These are phyloP conservation scores for Protodeltote pygarga DNA, from an alignment of 2,888 invertebrate genomes.

Conservation along the genomic window DNA sequence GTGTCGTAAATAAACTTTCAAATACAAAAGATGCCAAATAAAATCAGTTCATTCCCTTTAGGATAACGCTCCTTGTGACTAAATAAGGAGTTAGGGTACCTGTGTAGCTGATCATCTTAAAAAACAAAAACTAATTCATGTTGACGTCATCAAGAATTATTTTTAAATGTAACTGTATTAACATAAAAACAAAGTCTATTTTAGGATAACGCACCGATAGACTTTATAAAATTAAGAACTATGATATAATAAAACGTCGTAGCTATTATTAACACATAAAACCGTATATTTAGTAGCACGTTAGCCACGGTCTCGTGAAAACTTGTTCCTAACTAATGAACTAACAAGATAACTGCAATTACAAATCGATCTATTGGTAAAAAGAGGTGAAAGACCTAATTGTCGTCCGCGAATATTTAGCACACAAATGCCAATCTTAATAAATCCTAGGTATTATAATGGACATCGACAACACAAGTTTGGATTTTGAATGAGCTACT, in stretches of 20 bases:
- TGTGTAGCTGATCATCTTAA: no score
- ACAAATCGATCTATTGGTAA: conserved; percentile 24
- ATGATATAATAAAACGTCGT: conserved; percentile 19
- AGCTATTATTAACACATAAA: conserved; percentile 5
- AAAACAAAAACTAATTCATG: no score
- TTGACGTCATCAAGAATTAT: no score
- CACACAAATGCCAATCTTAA: neutral
- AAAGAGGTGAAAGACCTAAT: conserved; percentile 3
- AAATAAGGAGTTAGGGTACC: no score
- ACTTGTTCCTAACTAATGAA: conserved; percentile 12
- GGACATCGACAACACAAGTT: no score
- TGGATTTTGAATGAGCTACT: no score
- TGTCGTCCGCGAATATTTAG: conserved; percentile 8
- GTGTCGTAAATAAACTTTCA: conserved; percentile 24
- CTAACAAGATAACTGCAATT: conserved; percentile 18
- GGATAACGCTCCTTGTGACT: no score
- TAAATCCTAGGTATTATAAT: no score
- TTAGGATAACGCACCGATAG: no score
- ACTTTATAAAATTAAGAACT: no score
- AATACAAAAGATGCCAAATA: conserved; percentile 5
- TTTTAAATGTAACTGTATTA: no score
- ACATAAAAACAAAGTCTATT: no score
- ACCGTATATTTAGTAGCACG: conserved; percentile 5
- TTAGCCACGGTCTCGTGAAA: conserved; percentile 4
- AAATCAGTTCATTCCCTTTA: neutral